These are phyloP conservation scores for Anastatus disparis DNA, from an alignment of 1,140 invertebrate genomes.

Conservation along the genomic window DNA sequence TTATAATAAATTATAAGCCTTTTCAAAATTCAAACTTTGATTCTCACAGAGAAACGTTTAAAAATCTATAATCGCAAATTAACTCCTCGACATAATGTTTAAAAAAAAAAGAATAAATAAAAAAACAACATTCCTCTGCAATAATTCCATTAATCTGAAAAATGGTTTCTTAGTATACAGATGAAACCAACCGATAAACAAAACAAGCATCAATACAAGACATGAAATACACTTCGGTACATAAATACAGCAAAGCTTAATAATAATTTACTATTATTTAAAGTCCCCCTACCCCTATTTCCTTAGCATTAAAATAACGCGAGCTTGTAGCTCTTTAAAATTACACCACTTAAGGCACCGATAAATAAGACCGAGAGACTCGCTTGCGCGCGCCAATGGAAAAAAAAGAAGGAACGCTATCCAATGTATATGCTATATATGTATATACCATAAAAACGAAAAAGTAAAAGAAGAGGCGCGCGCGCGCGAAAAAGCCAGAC, in stretches of 20 bases:
- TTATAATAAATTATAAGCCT: no score
- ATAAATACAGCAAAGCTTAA: background rate
- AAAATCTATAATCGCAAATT: no score
- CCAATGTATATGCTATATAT: no score
- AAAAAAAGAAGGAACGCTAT: background rate
- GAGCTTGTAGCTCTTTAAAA: slow-evolving; percentile 34
- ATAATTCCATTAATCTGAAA: background rate
- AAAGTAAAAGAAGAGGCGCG: background rate
- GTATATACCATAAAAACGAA: background rate
- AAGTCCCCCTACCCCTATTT: background rate
- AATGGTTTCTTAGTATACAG: background rate
- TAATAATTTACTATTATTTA: slow-evolving; percentile 36
- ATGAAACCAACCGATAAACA: background rate
- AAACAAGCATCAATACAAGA: background rate
- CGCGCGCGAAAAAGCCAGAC: no score
- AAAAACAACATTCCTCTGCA: no score
- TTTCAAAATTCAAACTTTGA: no score
- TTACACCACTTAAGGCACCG: slow-evolving; percentile 26
- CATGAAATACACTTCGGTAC: background rate
- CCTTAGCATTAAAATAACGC: slow-evolving; percentile 19
- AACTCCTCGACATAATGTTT: no score
- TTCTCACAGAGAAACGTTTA: no score
- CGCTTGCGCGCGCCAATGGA: background rate
- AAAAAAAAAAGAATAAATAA: no score
- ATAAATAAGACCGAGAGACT: slow-evolving; percentile 23